phyloP scores from a whole-genome alignment of 2,113 vertebrate species.

The Rhynchopsitta pachyrhyncha region DNA sequence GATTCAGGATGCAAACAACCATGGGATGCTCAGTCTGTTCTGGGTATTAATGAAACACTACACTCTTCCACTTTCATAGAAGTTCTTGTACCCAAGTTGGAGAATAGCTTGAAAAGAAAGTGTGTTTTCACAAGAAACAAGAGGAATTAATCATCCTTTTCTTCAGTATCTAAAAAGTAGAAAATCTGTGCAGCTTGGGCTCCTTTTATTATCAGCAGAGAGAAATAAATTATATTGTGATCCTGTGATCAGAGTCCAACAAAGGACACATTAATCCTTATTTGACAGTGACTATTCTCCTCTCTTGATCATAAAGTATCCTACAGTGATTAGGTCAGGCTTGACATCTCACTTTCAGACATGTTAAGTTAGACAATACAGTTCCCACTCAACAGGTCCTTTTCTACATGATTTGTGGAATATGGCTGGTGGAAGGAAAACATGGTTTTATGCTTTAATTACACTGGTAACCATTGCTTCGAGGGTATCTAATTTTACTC shows the following conservation, averaged over 20 bases:
- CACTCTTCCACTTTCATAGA: neutral
- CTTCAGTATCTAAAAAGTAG: neutral
- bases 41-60: neutral
- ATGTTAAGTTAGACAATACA: neutral
- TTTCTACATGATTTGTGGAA: neutral
- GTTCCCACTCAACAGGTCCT: neutral
- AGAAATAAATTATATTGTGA: neutral
- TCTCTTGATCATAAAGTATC: neutral
- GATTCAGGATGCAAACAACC: neutral
- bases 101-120: neutral
- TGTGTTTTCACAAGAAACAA: neutral
- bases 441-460: neutral
- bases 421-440: neutral
- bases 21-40: neutral
- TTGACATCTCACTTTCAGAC: neutral
- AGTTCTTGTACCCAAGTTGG: neutral
- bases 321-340: neutral
- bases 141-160: neutral
- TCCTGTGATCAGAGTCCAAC: neutral
- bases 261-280: neutral
- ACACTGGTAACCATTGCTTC: neutral
- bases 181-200: fast-evolving
- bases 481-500: neutral
- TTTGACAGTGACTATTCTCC: neutral
- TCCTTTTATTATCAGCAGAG: neutral